Evolutionary conservation across 2,797 vertebrate species (phyloP).

Genomic region (Sandelia bainsii): DNA sequence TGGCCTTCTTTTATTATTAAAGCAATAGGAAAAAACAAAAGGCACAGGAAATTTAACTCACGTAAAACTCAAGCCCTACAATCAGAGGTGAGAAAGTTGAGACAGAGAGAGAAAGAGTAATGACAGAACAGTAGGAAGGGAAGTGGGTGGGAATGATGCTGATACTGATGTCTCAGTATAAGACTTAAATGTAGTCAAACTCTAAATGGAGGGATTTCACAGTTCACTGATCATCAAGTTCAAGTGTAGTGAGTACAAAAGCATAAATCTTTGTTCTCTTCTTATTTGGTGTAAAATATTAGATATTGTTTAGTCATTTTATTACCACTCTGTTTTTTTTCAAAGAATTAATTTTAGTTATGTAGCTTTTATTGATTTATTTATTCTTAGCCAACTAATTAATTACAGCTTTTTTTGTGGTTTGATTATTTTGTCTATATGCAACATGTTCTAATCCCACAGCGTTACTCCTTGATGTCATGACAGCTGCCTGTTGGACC

Average conservation of each 20-base stretch:
- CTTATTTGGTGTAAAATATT: neutral
- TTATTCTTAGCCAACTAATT: neutral
- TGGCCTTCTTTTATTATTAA: neutral
- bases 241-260: constrained; percentile 17
- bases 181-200: neutral
- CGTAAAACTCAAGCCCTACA: neutral
- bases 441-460: too few relatives aligned
- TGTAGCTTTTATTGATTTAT: neutral
- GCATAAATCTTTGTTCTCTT: neutral
- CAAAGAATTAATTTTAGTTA: neutral
- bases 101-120: neutral
- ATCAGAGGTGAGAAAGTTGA: neutral
- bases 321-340: neutral
- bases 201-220: neutral
- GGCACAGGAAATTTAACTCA: neutral
- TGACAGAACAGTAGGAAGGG: neutral
- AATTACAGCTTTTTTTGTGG: neutral
- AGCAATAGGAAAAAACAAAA: neutral
- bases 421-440: too few relatives aligned
- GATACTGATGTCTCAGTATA: neutral
- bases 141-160: neutral
- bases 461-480: too few relatives aligned
- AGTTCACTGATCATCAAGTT: neutral
- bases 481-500: too few relatives aligned
- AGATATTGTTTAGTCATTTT: constrained; percentile 4